phyloP scores from a whole-genome alignment of 2,113 vertebrate genomes.

The Prunella fulvescens region DNA sequence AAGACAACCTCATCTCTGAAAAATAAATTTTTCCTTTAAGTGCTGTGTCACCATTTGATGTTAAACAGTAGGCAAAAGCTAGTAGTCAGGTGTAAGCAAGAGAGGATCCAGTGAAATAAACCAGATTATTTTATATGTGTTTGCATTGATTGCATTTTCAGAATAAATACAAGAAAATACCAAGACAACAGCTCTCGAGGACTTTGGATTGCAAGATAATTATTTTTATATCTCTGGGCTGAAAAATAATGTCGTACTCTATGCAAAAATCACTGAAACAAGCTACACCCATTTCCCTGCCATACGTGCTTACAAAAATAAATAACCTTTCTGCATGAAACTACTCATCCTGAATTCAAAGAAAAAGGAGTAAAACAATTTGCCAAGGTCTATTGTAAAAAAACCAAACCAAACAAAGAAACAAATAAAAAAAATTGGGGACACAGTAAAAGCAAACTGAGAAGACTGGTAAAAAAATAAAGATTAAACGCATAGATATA shows the following conservation, averaged over 20 bases:
- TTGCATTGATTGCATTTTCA: background rate
- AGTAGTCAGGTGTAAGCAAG: background rate
- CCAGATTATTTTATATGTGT: background rate
- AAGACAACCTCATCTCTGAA: background rate
- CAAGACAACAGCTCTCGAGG: background rate
- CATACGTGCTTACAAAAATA: background rate
- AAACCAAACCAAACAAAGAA: background rate
- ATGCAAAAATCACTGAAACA: background rate
- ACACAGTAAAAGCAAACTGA: constrained; percentile 16
- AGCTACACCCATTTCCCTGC: background rate
- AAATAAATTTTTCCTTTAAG: background rate
- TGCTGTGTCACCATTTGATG: background rate
- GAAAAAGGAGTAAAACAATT: background rate
- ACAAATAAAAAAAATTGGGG: background rate
- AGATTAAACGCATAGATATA: constrained; percentile 15
- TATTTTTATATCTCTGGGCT: too few species aligned
- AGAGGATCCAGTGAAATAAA: background rate
- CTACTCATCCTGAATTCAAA: background rate
- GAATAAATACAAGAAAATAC: background rate
- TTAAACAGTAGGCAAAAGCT: background rate
- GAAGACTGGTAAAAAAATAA: constrained; percentile 22
- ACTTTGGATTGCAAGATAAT: background rate
- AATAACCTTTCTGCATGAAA: background rate
- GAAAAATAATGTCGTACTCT: background rate
- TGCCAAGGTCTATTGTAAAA: background rate